Conservation (phyloP, 1,140 invertebrate species). For the Phthorimaea operculella region DNA sequence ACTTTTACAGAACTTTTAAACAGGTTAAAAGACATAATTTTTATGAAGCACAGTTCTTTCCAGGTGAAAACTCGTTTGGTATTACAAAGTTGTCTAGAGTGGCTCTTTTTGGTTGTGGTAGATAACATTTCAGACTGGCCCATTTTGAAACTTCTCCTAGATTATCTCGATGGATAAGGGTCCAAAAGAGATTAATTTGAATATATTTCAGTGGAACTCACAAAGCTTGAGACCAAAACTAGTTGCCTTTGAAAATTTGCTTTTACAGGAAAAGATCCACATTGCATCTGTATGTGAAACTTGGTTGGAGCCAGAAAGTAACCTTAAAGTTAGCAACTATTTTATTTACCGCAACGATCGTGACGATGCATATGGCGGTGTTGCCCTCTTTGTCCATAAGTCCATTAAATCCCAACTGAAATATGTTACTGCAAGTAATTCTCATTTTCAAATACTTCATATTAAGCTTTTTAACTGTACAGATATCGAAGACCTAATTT, state of each 20-base stretch:
- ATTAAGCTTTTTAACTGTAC: conserved; percentile 1
- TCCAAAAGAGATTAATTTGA: neutral
- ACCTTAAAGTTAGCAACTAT: neutral
- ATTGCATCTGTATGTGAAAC: conserved; percentile 2
- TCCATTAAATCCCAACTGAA: neutral
- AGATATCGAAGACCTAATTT: neutral
- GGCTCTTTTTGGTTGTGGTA: too few species aligned
- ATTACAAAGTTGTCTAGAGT: too few species aligned
- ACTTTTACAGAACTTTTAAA: too few species aligned
- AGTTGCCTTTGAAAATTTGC: neutral
- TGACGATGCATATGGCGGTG: conserved; percentile 2
- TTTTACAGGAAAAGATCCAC: neutral
- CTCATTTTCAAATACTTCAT: neutral
- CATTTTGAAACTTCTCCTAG: too few species aligned
- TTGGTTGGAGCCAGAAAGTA: neutral
- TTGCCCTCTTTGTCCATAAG: conserved; percentile 4
- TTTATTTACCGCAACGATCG: neutral
- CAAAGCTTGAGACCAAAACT: conserved; percentile 6
- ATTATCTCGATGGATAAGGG: too few species aligned
- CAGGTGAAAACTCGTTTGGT: too few species aligned
- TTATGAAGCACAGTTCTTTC: too few species aligned
- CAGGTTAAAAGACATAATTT: too few species aligned
- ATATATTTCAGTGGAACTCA: neutral
- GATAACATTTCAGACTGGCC: too few species aligned
- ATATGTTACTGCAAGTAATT: neutral